These are phyloP conservation scores for Apodemia hepburni DNA, from an alignment of 2,888 invertebrate species.

Conservation along the genomic window DNA sequence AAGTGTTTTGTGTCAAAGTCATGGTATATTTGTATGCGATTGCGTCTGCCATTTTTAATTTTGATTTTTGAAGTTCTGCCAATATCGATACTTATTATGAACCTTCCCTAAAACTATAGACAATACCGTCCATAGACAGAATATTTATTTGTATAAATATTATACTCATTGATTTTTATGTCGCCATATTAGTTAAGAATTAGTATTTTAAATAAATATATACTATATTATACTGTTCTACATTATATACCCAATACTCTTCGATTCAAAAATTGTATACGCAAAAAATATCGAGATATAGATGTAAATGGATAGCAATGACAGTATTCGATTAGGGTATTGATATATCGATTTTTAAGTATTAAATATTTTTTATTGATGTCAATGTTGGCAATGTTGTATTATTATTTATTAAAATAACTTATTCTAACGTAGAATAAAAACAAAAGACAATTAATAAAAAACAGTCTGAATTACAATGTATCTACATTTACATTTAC, in stretches of 20 bases:
- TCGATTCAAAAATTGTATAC: conserved; percentile 32
- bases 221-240: conserved; percentile 30
- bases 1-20: no score
- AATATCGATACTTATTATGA: not conserved
- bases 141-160: conserved; percentile 65
- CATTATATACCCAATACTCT: conserved; percentile 30
- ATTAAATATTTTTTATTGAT: conserved; percentile 9
- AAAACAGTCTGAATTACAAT: no score
- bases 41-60: no score
- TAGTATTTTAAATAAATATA: conserved; percentile 31
- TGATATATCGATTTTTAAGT: conserved; percentile 14
- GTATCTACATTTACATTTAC: no score
- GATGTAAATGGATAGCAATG: conserved; percentile 40
- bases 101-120: conserved; percentile 46
- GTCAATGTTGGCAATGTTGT: conserved; percentile 2
- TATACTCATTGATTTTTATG: conserved; percentile 44
- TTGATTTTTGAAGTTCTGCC: no score
- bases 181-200: conserved; percentile 69
- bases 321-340: conserved; percentile 21
- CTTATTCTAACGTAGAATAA: no score
- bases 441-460: no score
- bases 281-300: conserved; percentile 39
- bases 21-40: no score
- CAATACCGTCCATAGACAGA: conserved; percentile 73
- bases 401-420: not conserved